phyloP scores from a whole-genome alignment of 2,888 invertebrate species.

The Digitonthophagus gazella region DNA sequence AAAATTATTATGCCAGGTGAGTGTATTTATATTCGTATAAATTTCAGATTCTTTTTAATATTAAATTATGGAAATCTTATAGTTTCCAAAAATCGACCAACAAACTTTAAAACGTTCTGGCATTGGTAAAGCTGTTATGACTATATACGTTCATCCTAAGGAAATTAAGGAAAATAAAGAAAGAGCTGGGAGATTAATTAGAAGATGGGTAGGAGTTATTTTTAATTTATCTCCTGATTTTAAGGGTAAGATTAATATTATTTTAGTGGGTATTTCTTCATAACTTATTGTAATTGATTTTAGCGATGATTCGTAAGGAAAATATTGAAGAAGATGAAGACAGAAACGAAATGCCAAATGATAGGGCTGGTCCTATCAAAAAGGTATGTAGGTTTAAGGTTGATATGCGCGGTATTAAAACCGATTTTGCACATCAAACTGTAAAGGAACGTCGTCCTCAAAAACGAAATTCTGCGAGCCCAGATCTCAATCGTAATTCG shows the following conservation, averaged over 20 bases:
- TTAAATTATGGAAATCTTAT: constrained; percentile 38
- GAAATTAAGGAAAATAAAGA: constrained; percentile 92
- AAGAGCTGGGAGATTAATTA: constrained; percentile 87
- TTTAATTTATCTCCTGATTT: constrained; percentile 94
- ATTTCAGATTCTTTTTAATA: not conserved
- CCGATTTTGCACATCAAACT: no score
- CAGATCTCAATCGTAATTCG: no score
- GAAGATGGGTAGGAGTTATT: constrained; percentile 97
- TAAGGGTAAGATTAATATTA: constrained; percentile 54
- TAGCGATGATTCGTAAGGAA: no score
- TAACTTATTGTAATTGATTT: no score
- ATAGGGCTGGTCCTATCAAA: no score
- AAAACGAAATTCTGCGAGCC: no score
- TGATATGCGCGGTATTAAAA: no score
- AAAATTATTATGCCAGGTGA: constrained; percentile 73
- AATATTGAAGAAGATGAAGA: no score
- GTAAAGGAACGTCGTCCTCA: no score
- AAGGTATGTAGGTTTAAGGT: no score
- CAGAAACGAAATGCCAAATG: no score
- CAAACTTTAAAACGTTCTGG: constrained; percentile 91
- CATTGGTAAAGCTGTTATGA: constrained; percentile 99
- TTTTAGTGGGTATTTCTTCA: no score
- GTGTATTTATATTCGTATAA: constrained; percentile 42
- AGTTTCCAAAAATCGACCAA: constrained; percentile 89
- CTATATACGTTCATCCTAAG: constrained; percentile 96